Base-by-base conservation (phyloP, 2,888 invertebrate species). In the Leptura quadrifasciata region DNA sequence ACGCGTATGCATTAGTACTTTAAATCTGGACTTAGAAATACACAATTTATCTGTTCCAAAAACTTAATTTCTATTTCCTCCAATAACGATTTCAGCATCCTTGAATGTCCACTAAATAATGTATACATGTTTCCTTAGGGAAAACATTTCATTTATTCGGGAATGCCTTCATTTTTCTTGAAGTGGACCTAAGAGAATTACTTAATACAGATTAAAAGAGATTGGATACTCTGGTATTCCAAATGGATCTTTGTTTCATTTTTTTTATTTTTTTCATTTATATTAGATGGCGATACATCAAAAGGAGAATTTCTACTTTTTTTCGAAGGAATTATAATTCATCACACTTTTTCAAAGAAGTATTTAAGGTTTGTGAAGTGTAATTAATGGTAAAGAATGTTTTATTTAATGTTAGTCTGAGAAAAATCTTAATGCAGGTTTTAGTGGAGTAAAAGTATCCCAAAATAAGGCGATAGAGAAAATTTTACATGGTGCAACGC, bases 161-260 rank as follows among this genome's bases (percentile, higher is more conserved):
- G 87, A 89, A 88, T 86, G 88, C 88, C 86, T 88, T 88, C 88
- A 89, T 89, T 89, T 88, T 88, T 88, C 85, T 82, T 81, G 86
- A 89, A 89, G 88, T 89, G 88, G 88, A 85, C 89, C 88, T 86
- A 83, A 72, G 89, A 88, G 89, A 86, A 84, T 87, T 87, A 85
- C 88, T 85, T 87, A 88, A 89, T 89, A 88, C 87, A 89, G 89
- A 89, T 89, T 89, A 89, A 89, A 89, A 89, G 88, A 89, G 89
- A 89, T 89, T 89, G 89, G 88, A 86, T 88, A 83, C 87, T 87
- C 84, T 84, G 85, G 85, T 87, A 87, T 87, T 87, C 85, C 84
- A 84, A 87, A 87, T 85, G 85, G 85, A 85, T 83, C 82, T 82
- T 85, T 86, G 84, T 85, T 86, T 83, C 84, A 85, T 86, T 82